Base-by-base conservation (phyloP, 1,140 invertebrate genomes). In the Trachymyrmex cornetzi region DNA sequence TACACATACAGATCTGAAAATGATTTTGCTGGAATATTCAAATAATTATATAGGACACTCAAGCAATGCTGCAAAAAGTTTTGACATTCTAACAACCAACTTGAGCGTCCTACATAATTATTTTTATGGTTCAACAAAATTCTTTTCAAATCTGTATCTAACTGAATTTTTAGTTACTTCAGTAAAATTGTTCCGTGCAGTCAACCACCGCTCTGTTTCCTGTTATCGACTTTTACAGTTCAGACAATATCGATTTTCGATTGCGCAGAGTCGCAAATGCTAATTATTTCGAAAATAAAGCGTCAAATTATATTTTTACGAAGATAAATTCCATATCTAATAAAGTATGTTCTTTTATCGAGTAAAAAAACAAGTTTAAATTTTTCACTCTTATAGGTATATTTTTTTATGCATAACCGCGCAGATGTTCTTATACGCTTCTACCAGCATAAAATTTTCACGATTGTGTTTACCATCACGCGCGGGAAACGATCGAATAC, bases 401-500 rank as follows among this genome's bases (percentile, higher is more conserved):
- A 57, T 34, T 38, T 79, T 79, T 50, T 30, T 44, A 30, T 74
- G 88, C 30, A 27, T 22, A 27, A 22, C 30, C 14, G 22, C 30
- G 24, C 24, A n/a, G 24, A 38, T 30, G 19, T 44, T 75, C 53
- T 48, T 55, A 44, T 11, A 34, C n/a, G 24, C 24, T 79, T 53
- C 30, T 53, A 19, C 30, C 7, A 1, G 30, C 7, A 38, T 55
- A 38, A 81, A 71, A 81, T 71, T 69, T 30, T 38, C 22, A 30
- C 27, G 38, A 44, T 55, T 30, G 50, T 22, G 30, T 24, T 19
- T 69, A 34, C 19, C 34, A n/a, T 44, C 38, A 11, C 38, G 38
- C 11, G 16, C 24, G 59, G 14, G 19, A 53, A 71, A 34, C 64
- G 64, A 81, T 81, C 64, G 64, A 79, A 30, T 48, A 38, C 64